Evolutionary conservation across 2,797 vertebrate genomes (phyloP), one percentile per base, ranked within the genome.

Genomic region (Syngnathus rostellatus): DNA sequence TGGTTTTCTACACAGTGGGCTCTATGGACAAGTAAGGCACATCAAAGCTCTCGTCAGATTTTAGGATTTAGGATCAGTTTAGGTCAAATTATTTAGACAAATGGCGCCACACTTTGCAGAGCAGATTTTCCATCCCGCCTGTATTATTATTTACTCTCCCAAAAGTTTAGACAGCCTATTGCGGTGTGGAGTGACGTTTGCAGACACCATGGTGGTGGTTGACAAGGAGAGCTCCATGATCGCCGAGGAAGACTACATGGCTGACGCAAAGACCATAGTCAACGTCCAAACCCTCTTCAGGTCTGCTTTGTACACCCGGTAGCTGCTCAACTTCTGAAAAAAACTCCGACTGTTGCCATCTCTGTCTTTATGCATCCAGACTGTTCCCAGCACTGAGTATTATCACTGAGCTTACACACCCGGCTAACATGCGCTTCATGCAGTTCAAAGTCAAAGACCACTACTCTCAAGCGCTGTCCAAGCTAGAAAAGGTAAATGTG

Each of bases 381-480:
- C 79, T 94, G 71, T 94, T 94, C 57, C 92, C 93, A 21, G 90
- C 88, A 54, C 89, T 94, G 0, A 92, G 91, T 7, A 94, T 94
- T 73, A 94, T 94, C 76, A 93, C 92, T 0, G 92, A 93, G 82
- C 89, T 94, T 75, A 92, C 92, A 0, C 93, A 94, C 76, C 92
- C 92, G 0, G 92, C 93, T 72, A 94, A 94, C 85, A 94, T 94
- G 93, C 89, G 92, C 65, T 94, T 94, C 75, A 93, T 93, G 92
- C 93, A 93, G 85, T 94, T 94, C 78, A 91, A 91, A 85, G 92
- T 93, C 62, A 94, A 94, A 86, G 92, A 94, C 78, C 90, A 92
- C 72, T 93, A 92, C 73, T 93, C 93, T 7, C 83, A 92, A 69
- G 92, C 91, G 43, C 89, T 94, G 64, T 93, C 93, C 78, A 93